Evolutionary conservation across 2,888 invertebrate species (phyloP).

Genomic region (Drosophila borborema): DNA sequence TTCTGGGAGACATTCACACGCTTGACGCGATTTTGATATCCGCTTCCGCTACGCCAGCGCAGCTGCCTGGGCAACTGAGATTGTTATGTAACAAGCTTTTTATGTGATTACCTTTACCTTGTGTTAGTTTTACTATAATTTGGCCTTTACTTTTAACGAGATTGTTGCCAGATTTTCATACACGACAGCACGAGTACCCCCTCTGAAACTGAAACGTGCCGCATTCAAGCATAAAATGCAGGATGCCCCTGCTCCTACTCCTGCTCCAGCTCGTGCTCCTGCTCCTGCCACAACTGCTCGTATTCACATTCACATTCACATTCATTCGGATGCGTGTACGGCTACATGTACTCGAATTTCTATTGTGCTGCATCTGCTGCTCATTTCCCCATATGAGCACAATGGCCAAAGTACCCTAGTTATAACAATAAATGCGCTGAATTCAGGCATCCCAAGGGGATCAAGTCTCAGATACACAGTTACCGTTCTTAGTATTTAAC

Average conservation of each 20-base stretch:
- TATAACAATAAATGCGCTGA: slow-evolving; percentile 11
- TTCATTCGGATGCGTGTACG: slow-evolving; percentile 6
- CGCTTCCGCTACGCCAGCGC: slow-evolving; percentile 59
- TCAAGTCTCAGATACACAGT: slow-evolving; percentile 4
- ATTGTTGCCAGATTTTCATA: slow-evolving; percentile 72
- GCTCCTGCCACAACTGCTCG: not conserved
- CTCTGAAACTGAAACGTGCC: slow-evolving; percentile 57
- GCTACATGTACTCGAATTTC: slow-evolving; percentile 11
- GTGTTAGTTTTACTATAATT: slow-evolving; percentile 80
- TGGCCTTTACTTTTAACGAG: slow-evolving; percentile 80
- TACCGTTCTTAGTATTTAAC: not conserved
- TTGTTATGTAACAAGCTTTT: slow-evolving; percentile 79
- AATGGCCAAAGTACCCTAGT: slow-evolving; percentile 17
- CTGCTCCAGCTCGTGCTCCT: slow-evolving; percentile 5
- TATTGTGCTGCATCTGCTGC: slow-evolving; percentile 33
- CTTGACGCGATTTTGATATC: slow-evolving; percentile 67
- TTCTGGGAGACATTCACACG: slow-evolving; percentile 61
- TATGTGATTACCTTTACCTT: slow-evolving; percentile 80
- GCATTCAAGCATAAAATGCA: slow-evolving; percentile 55
- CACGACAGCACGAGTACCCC: slow-evolving; percentile 38
- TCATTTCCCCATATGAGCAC: slow-evolving; percentile 16
- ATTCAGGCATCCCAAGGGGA: not conserved
- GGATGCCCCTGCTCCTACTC: slow-evolving; percentile 35
- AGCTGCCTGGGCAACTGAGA: slow-evolving; percentile 40
- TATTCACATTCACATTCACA: slow-evolving; percentile 1